Base-by-base conservation (phyloP, 2,797 vertebrate genomes). In the Schizothorax lantsangensis region DNA sequence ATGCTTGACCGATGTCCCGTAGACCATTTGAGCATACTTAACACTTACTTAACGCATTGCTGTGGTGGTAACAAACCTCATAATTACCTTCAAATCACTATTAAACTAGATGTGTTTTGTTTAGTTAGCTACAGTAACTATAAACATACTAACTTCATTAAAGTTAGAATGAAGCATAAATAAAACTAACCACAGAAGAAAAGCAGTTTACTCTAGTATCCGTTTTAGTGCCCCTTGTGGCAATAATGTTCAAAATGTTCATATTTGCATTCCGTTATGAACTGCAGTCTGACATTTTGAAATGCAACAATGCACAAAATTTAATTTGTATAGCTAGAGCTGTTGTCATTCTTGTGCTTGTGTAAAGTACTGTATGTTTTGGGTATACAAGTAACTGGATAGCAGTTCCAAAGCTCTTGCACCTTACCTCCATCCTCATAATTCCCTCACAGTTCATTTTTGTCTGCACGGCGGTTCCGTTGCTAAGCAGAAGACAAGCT, bases 381-480 rank as follows among this genome's bases (percentile, higher is more conserved):
- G 12, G 7, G 47, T 2, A 38, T 77, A 54, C 52, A 77, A 57
- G 12, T 59, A 21, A 40, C 33, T 38, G 12, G 36, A 40, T 12
- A 64, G 38, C 57, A 45, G 5, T 59, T n/a, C 14, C 54, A 40
- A 43, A 80, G 14, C 9, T 64, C 38, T 26, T 88, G 40, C 87
- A 77, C 84, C 15, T 23, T 21, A 52, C 83, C 85, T 86, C 88
- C 89, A 90, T 79, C 84, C 89, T 86, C 81, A 78, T 88, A 88
- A 91, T 84, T 81, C 83, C 86, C 92, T 89, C 90, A 36, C 43
- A 38, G 23, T 12, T 87, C 7, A 8, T 83, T 83, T 73, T 59
- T 54, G 68, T 81, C 68, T 82, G 33, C 33, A 45, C 6, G 74
- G 47, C 10, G 15, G 21, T 78, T 84, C 57, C 40, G 47, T 88